Conservation (phyloP, 2,797 vertebrate species). For the Chromobotia macracanthus region DNA sequence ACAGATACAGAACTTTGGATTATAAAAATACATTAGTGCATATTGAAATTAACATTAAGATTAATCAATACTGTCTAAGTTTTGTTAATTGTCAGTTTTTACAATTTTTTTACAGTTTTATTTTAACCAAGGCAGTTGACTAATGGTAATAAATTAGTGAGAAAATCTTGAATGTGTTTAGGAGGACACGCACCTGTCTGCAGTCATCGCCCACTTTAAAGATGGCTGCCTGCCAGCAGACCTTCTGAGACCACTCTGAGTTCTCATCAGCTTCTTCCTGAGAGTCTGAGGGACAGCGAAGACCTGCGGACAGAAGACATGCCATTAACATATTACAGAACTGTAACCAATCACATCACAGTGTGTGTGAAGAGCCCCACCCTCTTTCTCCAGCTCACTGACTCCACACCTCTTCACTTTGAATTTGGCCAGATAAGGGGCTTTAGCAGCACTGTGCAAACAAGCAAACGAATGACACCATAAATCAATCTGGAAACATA, state of each 20-base stretch:
- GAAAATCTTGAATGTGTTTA: not conserved
- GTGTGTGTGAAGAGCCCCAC: conserved; percentile 65
- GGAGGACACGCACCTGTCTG: conserved; percentile 84
- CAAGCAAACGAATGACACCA: conserved; percentile 4
- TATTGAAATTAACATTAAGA: too few relatives aligned
- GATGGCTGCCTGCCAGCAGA: conserved; percentile 97
- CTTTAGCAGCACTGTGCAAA: conserved; percentile 88
- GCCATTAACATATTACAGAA: not conserved
- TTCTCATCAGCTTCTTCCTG: conserved; percentile 83
- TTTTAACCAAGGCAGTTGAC: too few relatives aligned
- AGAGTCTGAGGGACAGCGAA: conserved; percentile 84
- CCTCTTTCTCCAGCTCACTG: conserved; percentile 94
- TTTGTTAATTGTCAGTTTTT: too few relatives aligned
- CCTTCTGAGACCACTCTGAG: conserved; percentile 73
- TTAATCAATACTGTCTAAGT: too few relatives aligned
- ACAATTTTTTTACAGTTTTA: too few relatives aligned
- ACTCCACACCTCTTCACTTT: conserved; percentile 97
- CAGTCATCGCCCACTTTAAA: conserved; percentile 99
- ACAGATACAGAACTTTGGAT: too few relatives aligned
- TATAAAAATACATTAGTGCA: too few relatives aligned
- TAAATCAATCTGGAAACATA: conserved; percentile 3
- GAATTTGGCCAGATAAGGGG: conserved; percentile 95
- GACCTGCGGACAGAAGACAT: conserved; percentile 68
- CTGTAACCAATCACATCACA: too few relatives aligned
- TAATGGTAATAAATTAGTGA: too few relatives aligned